These are phyloP conservation scores for Rhombomys opimus DNA, from an alignment of 2,113 vertebrate species.

Conservation along the genomic window DNA sequence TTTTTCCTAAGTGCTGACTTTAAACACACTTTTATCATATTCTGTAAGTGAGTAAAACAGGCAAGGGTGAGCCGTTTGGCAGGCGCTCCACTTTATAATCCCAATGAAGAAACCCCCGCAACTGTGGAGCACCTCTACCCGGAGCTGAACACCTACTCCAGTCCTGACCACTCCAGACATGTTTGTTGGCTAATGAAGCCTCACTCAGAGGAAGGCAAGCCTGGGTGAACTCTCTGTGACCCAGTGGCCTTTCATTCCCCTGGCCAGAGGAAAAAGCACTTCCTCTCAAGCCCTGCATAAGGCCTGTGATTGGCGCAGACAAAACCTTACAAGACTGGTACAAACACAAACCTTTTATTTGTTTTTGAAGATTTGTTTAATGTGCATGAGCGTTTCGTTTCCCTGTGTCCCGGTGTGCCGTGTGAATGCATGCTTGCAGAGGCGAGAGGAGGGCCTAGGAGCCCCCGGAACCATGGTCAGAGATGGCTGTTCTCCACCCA, in stretches of 20 bases:
- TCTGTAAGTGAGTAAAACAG: background rate
- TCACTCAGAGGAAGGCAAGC: background rate
- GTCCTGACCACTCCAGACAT: background rate
- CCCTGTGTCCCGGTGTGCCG: background rate
- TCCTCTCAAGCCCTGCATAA: background rate
- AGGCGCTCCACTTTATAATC: background rate
- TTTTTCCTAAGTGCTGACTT: background rate
- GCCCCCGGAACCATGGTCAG: background rate
- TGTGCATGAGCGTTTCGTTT: background rate
- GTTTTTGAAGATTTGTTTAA: background rate
- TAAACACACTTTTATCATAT: background rate
- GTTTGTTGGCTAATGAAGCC: background rate
- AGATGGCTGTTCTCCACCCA: background rate
- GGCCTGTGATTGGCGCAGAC: background rate
- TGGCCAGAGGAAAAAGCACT: background rate
- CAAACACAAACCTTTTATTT: background rate
- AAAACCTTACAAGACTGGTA: background rate
- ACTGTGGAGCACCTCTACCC: background rate
- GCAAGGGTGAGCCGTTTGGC: no score
- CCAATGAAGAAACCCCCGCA: background rate
- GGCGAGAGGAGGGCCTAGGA: background rate
- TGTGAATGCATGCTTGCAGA: background rate
- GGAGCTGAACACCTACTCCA: background rate
- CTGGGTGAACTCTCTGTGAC: background rate
- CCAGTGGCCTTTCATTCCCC: background rate